Evolutionary conservation across 1,140 invertebrate species (phyloP).

Genomic region (Philotrypesis tridentata): DNA sequence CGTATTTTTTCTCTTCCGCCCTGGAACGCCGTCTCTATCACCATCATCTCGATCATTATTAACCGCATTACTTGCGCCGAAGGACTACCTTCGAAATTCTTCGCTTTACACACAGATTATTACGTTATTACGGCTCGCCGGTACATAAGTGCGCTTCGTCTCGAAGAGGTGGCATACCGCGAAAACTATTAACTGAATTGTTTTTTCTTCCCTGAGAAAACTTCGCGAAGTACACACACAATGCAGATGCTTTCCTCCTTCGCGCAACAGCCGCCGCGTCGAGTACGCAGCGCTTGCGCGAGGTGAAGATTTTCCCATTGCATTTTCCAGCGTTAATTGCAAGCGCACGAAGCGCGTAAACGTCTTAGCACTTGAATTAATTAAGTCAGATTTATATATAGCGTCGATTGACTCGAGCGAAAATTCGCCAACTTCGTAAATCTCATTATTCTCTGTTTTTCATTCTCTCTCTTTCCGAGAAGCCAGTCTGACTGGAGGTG

Average conservation of each 20-base stretch:
- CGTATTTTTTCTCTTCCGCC: conserved; percentile 39
- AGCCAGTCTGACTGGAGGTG: background rate
- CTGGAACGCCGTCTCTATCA: background rate
- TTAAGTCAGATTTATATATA: background rate
- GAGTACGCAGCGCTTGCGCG: no score
- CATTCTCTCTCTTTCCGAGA: background rate
- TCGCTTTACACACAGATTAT: background rate
- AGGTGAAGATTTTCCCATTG: no score
- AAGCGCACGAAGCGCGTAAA: no score
- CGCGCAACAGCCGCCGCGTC: no score
- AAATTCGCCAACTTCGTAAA: background rate
- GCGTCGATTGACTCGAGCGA: background rate
- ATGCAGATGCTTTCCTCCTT: background rate
- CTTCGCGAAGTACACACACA: background rate
- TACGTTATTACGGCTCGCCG: background rate
- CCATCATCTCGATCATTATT: conserved; percentile 26
- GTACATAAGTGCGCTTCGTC: no score
- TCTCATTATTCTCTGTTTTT: background rate
- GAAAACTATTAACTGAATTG: no score
- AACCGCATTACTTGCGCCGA: background rate
- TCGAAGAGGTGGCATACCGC: no score
- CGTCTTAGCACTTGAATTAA: no score
- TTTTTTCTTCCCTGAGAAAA: background rate
- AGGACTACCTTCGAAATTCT: background rate
- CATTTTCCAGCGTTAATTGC: no score